Base-by-base conservation (phyloP, 2,797 vertebrate species). In the Cryptoprocta ferox region DNA sequence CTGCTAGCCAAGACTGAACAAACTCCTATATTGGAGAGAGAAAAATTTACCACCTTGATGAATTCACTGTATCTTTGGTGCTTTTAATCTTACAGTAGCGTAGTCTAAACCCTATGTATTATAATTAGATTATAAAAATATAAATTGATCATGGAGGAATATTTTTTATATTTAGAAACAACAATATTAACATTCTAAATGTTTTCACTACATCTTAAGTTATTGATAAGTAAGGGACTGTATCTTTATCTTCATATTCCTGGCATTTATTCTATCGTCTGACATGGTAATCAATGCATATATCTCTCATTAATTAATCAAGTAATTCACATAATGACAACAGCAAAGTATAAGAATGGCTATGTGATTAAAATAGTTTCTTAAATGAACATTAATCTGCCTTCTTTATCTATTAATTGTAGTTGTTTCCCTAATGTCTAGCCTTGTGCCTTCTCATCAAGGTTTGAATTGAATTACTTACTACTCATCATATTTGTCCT, bases 321-420 rank as follows among this genome's bases (percentile, higher is more conserved):
- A 89, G 78, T 70, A 91, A 82, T 89, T 94, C 24, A 71, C 16
- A 76, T 70, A 91, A 68, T 91, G n/a, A 61, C 42, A 90, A n/a
- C 21, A 81, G 16, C n/a, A 87, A 95, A 83, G 5, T 79, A 84
- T 79, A 87, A 84, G 80, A 95, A 88, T 88, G 26, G 4, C 56
- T 70, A 2, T 70, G 48, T 39, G 63, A 48, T 30, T 93, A 14
- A 88, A 83, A 65, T 28, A 70, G 18, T 7, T 79, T 92, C 80
- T 75, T 53, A 39, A 93, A 63, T 73, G 28, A 83, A 76, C 13
- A 63, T 59, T 32, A 84, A 71, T 94, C 21, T 84, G 18, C 48
- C 15, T 81, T 15, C 6, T 81, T 35, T 84, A 42, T 28, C 35
- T 63, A 16, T 88, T 48, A 82, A 50, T 80, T 87, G 6, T 50